Evolutionary conservation across 2,113 vertebrate genomes (phyloP).

Genomic region (Eurystomus gularis): DNA sequence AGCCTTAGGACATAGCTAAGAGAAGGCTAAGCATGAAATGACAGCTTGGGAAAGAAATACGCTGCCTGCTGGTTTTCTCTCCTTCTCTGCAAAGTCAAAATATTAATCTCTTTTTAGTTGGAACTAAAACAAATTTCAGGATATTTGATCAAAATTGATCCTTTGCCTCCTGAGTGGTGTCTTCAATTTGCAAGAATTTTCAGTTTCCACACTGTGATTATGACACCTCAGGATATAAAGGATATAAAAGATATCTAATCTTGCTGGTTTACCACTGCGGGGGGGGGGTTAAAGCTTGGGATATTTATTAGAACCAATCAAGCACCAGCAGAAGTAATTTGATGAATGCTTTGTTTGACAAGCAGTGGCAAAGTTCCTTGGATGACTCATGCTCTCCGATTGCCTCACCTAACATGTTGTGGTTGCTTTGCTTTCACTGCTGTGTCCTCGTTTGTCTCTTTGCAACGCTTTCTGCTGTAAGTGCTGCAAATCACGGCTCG

Average conservation of each 20-base stretch:
- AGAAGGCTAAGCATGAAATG: not conserved
- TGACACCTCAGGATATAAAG: not conserved
- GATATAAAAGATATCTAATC: not conserved
- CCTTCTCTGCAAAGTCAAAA: not conserved
- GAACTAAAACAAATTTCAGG: not conserved
- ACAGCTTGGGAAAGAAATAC: not conserved
- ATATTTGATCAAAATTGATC: not conserved
- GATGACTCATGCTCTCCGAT: not conserved
- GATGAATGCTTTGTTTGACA: constrained; percentile 32
- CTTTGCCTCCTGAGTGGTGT: not conserved
- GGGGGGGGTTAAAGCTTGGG: not conserved
- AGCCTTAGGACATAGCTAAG: not conserved
- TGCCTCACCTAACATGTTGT: constrained; percentile 8
- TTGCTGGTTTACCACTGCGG: not conserved
- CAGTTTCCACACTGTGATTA: not conserved
- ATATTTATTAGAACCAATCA: not conserved
- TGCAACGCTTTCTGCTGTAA: not conserved
- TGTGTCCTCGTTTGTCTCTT: not conserved
- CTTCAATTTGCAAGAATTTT: not conserved
- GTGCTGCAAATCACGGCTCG: not conserved
- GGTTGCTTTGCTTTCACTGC: constrained; percentile 9
- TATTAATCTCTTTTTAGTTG: not conserved
- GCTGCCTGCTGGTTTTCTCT: not conserved
- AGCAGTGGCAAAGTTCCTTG: not conserved
- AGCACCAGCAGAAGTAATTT: not conserved